Evolutionary conservation across 2,888 invertebrate genomes (phyloP).

Genomic region (Apamea epomidion): DNA sequence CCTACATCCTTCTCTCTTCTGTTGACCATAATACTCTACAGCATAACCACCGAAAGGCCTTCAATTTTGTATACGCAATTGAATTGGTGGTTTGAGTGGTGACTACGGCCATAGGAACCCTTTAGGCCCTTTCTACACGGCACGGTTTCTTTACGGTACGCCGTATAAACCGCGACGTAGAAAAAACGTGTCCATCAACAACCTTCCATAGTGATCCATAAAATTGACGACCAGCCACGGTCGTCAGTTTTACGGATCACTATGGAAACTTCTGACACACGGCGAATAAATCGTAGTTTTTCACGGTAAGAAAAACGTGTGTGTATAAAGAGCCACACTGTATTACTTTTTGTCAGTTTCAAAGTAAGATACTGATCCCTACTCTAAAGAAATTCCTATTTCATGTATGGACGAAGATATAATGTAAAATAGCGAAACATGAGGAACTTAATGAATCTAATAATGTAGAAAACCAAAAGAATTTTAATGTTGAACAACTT

Average conservation of each 20-base stretch:
- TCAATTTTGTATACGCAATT: neutral
- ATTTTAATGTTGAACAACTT: constrained; percentile 28
- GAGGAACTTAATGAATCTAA: neutral
- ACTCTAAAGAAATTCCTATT: neutral
- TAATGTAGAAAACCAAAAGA: constrained; percentile 20
- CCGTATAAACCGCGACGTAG: neutral
- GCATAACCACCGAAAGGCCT: neutral
- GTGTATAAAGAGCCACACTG: neutral
- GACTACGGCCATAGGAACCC: neutral
- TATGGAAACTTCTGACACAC: neutral
- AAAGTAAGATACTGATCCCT: neutral
- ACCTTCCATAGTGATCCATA: neutral
- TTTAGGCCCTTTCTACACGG: neutral
- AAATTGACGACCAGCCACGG: neutral
- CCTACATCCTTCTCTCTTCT: neutral
- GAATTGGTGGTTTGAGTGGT: neutral
- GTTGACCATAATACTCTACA: neutral
- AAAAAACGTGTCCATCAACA: neutral
- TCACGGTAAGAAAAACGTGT: neutral
- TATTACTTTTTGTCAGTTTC: neutral
- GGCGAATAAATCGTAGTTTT: neutral
- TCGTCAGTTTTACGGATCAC: no score
- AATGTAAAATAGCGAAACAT: neutral
- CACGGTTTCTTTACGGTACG: neutral
- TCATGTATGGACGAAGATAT: neutral